Conservation (phyloP, 1,140 invertebrate species). For the Zaprionus inermis region DNA sequence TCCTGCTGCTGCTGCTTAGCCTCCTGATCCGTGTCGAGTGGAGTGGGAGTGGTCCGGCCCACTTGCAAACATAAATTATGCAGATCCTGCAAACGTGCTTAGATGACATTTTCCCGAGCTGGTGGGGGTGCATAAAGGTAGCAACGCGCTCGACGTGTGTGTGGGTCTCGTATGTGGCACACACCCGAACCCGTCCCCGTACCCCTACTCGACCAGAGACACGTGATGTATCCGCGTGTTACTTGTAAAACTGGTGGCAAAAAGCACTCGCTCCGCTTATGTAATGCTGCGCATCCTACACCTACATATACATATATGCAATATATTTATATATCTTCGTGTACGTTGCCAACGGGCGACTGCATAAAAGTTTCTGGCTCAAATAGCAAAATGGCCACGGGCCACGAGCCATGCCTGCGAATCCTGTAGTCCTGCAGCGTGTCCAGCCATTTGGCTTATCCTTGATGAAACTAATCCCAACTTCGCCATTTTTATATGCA, state of each 20-base stretch:
- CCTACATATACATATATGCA: constrained; percentile 1
- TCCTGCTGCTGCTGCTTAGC: not conserved
- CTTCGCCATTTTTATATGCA: constrained; percentile 80
- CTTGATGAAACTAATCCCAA: constrained; percentile 83
- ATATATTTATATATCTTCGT: not conserved
- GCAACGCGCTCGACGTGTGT: constrained; percentile 34
- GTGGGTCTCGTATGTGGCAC: not conserved
- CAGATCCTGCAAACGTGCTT: constrained; percentile 83
- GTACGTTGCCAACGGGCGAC: constrained; percentile 41
- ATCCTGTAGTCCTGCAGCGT: constrained; percentile 42
- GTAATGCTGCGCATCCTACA: constrained; percentile 38
- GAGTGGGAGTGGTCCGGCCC: constrained; percentile 31
- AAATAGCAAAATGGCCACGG: constrained; percentile 63
- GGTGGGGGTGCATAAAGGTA: constrained; percentile 72
- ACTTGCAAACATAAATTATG: constrained; percentile 82
- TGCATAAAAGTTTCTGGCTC: constrained; percentile 75
- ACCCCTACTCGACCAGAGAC: not conserved
- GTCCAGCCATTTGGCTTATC: constrained; percentile 81
- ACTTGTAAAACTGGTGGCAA: constrained; percentile 22
- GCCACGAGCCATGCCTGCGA: constrained; percentile 1
- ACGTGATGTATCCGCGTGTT: constrained; percentile 31
- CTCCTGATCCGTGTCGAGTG: not conserved
- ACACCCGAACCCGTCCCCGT: no score
- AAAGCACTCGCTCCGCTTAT: constrained; percentile 28
- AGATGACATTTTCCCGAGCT: constrained; percentile 76